phyloP scores from a whole-genome alignment of 2,888 invertebrate genomes.

The Drosophila subsilvestris region DNA sequence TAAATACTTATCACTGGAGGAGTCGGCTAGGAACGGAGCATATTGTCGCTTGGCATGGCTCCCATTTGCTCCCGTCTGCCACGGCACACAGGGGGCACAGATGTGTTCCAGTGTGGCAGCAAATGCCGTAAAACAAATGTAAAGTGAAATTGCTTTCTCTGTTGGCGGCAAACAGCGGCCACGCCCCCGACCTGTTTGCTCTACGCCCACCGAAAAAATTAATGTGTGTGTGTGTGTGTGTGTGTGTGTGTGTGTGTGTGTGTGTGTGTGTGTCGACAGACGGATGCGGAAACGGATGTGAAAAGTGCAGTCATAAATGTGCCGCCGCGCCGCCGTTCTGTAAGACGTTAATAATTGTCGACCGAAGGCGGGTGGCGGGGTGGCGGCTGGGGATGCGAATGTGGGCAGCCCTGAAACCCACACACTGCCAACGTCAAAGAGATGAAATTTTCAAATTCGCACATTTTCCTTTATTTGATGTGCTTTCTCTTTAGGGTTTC shows the following conservation, averaged over 20 bases:
- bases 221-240: constrained; percentile 29
- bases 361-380: constrained; percentile 43
- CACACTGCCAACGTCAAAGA: constrained; percentile 34
- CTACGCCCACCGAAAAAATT: constrained; percentile 38
- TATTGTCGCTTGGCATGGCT: constrained; percentile 54
- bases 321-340: constrained; percentile 55
- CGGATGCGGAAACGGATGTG: constrained; percentile 77
- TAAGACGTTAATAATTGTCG: constrained; percentile 77
- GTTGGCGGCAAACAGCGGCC: constrained; percentile 46
- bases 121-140: constrained; percentile 79
- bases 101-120: constrained; percentile 33
- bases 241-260: constrained; percentile 48
- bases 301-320: constrained; percentile 79
- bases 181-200: constrained; percentile 66
- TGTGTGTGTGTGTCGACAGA: constrained; percentile 65
- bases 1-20: constrained; percentile 73
- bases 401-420: constrained; percentile 4
- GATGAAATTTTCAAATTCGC: constrained; percentile 72
- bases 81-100: constrained; percentile 26
- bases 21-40: constrained; percentile 41
- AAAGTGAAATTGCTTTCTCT: constrained; percentile 77
- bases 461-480: constrained; percentile 71
- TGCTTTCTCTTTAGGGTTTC: constrained; percentile 43
- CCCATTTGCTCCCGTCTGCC: constrained; percentile 11
- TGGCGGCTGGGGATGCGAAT: constrained; percentile 16